Evolutionary conservation across 2,888 invertebrate genomes (phyloP).

Genomic region (Ochropacha duplaris): DNA sequence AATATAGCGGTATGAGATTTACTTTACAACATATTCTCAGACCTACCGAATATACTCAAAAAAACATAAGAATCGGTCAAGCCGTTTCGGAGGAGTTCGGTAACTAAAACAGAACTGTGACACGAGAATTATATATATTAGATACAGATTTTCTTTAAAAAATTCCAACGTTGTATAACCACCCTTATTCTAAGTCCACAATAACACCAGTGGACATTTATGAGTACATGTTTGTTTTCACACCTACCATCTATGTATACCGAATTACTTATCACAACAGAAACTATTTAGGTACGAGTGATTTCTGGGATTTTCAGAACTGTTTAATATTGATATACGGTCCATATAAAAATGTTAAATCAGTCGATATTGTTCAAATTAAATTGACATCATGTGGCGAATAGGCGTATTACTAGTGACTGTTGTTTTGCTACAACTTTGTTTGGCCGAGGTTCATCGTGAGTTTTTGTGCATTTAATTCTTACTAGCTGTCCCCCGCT

Average conservation of each 20-base stretch:
- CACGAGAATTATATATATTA: too few relatives aligned
- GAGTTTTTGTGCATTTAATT: slow-evolving; percentile 30
- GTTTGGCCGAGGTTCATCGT: slow-evolving; percentile 42
- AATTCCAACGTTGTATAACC: background rate
- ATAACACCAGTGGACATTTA: background rate
- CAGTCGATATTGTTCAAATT: slow-evolving; percentile 32
- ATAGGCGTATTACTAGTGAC: slow-evolving; percentile 38
- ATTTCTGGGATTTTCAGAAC: slow-evolving; percentile 32
- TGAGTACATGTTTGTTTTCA: slow-evolving; percentile 23
- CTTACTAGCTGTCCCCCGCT: too few relatives aligned
- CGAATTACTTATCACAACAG: slow-evolving; percentile 42
- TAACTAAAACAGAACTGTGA: too few relatives aligned
- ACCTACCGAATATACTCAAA: too few relatives aligned
- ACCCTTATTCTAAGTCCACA: background rate
- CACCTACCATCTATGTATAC: slow-evolving; percentile 34
- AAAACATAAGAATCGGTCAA: too few relatives aligned
- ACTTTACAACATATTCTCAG: too few relatives aligned
- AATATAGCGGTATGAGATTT: too few relatives aligned
- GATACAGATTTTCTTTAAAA: too few relatives aligned
- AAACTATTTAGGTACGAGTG: slow-evolving; percentile 23
- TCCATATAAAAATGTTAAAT: slow-evolving; percentile 59
- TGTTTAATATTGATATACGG: slow-evolving; percentile 38
- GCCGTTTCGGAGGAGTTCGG: too few relatives aligned
- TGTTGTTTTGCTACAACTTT: slow-evolving; percentile 30
- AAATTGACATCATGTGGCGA: slow-evolving; percentile 53